A percentile compares a stretch with the other conserved stretches of the same genome.
Evolutionary conservation across 2,113 vertebrate species (phyloP).

Genomic region (Atlantisia rogersi): DNA sequence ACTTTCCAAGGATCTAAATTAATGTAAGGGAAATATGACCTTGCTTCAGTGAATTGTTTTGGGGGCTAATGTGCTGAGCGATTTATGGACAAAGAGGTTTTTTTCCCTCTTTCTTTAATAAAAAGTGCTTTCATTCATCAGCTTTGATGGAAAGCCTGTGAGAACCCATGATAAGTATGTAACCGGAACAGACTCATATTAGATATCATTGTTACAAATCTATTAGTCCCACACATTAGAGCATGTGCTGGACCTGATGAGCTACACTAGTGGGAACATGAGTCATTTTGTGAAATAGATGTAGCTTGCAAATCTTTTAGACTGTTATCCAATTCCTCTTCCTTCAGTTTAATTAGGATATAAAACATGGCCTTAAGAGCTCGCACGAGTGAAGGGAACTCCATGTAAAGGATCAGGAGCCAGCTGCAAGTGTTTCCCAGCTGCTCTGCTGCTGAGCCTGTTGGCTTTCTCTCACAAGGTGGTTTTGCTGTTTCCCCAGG

Average conservation of each 20-base stretch:
- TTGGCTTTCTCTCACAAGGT: neutral
- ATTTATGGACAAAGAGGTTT: slow-evolving; percentile 37
- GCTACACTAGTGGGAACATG: slow-evolving; percentile 57
- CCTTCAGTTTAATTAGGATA: slow-evolving; percentile 76
- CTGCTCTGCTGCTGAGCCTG: neutral
- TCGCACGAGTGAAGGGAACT: neutral
- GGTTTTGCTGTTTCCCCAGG: neutral
- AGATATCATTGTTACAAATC: slow-evolving; percentile 65
- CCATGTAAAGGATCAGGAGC: neutral
- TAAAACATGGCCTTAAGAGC: slow-evolving; percentile 61
- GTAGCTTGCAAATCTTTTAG: slow-evolving; percentile 62
- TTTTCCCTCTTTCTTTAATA: slow-evolving; percentile 42
- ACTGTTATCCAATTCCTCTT: slow-evolving; percentile 70
- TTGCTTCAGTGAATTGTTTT: slow-evolving; percentile 59
- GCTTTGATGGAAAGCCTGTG: slow-evolving; percentile 65
- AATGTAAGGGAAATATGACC: slow-evolving; percentile 49
- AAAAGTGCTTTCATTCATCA: slow-evolving; percentile 64
- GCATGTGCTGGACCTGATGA: slow-evolving; percentile 62
- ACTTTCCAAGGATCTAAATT: slow-evolving; percentile 54
- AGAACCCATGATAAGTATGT: slow-evolving; percentile 63
- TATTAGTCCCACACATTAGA: slow-evolving; percentile 68
- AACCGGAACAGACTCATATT: slow-evolving; percentile 59
- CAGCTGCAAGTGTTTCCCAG: slow-evolving; percentile 7
- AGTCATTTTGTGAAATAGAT: slow-evolving; percentile 69
- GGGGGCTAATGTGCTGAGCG: slow-evolving; percentile 50